Base-by-base conservation (phyloP, 2,888 invertebrate species). In the Cephus rjabovi region DNA sequence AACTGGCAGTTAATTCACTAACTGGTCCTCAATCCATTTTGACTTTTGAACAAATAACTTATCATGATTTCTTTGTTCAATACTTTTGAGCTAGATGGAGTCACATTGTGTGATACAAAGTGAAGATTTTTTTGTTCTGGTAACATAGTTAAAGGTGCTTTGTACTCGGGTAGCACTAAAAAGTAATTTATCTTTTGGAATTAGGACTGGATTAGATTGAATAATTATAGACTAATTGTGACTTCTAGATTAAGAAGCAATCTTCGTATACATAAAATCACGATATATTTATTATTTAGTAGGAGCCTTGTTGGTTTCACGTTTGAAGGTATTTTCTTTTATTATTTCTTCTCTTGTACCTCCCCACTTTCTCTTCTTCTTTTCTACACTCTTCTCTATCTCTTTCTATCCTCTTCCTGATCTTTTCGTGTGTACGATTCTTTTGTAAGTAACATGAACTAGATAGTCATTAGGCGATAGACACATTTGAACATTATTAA, bases 381-480 rank as follows among this genome's bases (percentile, higher is more conserved):
- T 56, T 56, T 56, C 56, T 56, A 23, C 9, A 23, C 9, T 56
- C 23, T 9, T 9, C 23, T 56, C 9, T 23, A 1, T 56, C 23
- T 56, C 56, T 40, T 4, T 40, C 23, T 56, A 15, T 15, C 56
- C 23, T 23, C 23, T 23, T 56, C 56, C 56, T 56, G 56, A 23
- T 56, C 56, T 56, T 56, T 23, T 23, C 56, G 56, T 56, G 56
- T 56, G 56, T 71, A 76, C 35, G 69, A 75, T 69, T 75, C 31
- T 77, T 79, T 78, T 75, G 77, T 76, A 69, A 79, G 79, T 79
- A 80, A 82, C 78, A 77, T 77, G 69, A 76, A 79, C 75, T 79
- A 76, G 71, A 77, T 80, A 81, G 79, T 83, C 81, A 79, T 75
- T 79, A 76, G 76, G 74, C 75, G 69, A 68, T 83, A 81, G 78